Evolutionary conservation across 2,797 vertebrate species (phyloP), one percentile per base, ranked within the genome.

Genomic region (Anguilla megastoma): DNA sequence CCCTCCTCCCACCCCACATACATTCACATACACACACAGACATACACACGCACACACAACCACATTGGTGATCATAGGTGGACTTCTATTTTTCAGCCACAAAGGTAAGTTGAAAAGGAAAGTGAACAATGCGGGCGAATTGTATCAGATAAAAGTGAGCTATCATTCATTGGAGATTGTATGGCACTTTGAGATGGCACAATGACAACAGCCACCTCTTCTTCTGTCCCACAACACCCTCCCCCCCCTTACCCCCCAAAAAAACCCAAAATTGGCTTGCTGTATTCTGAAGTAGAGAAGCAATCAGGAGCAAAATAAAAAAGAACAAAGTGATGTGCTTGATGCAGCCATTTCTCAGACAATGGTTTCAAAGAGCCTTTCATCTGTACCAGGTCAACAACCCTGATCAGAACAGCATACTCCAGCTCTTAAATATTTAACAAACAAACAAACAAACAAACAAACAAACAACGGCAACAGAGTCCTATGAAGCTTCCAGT

Each of bases 341-440:
- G 84, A 27, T 33, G 58, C 30, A 36, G 27, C 45, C 27, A 18
- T 41, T 33, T 66, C 84, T 60, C 54, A 36, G 30, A 85, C 84
- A 85, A 3, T 63, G 58, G 14, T n/a, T 85, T 36, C 27, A 63
- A 85, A 60, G 36, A 9, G 54, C 30, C 58, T 85, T 66, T 85
- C 84, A 85, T 60, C 84, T 85, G 36, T 7, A 14, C 12, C 36
- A 60, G 84, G 84, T 85, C 85, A 86, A 36, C 85, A 86, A 8
- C 12, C 18, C 27, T 18, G 27, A 85, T 66, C 33, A 74, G 27
- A 33, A 14, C 71, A 76, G 33, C 2, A 8, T 36, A 76, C 71
- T 5, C 33, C 30, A 33, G 71, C 27, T 10, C 10, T 76, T 30
- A 76, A 76, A 76, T 76, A 36, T 16, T 36, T 33, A 76, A 5